Base-by-base conservation (phyloP, 2,888 invertebrate species). In the Agrotis clavis region DNA sequence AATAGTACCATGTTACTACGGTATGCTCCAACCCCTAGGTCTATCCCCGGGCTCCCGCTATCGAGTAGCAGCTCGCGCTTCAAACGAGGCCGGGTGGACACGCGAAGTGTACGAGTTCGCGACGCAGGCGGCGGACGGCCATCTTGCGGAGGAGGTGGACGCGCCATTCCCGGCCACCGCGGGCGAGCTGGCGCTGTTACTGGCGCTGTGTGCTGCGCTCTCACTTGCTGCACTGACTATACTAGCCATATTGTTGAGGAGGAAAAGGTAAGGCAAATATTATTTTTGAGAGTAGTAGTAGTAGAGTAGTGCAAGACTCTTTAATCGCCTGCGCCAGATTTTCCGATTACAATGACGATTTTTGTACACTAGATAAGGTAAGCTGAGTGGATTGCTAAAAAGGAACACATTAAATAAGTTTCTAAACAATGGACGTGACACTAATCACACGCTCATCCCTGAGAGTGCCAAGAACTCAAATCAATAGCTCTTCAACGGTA, bases 21-120 rank as follows among this genome's bases (percentile, higher is more conserved):
- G 11, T 41, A 41, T 41, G 41, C 41, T 41, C 0, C 0, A 7
- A 13, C 1, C n/a, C 21, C 14, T 79, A 95, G 96, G 96, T 63
- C 92, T 97, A 79, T 91, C 94, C 18, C 96, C 97, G 16, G 97
- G 97, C 1, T 97, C 97, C 60, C 96, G 97, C 90, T 97, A 97
- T 89, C 97, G 97, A 66, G 93, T 97, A 47, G 97, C 97, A 59
- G 97, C 97, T 56, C 96, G 97, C 0, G 97, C 97, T 41, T 96
- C 96, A 11, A 97, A 97, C 88, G 97, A 97, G 87, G 97, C 97
- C 9, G 97, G 97, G 0, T 96, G 96, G 94, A 97, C 97, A 62
- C 95, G 97, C 1, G 97, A 97, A 79, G 96, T 97, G 66, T 97
- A 96, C 86, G 97, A 97, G 87, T 97, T 97, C 86, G 96, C 96